phyloP scores from a whole-genome alignment of 1,140 invertebrate species.

The Cyclargus thomasi region DNA sequence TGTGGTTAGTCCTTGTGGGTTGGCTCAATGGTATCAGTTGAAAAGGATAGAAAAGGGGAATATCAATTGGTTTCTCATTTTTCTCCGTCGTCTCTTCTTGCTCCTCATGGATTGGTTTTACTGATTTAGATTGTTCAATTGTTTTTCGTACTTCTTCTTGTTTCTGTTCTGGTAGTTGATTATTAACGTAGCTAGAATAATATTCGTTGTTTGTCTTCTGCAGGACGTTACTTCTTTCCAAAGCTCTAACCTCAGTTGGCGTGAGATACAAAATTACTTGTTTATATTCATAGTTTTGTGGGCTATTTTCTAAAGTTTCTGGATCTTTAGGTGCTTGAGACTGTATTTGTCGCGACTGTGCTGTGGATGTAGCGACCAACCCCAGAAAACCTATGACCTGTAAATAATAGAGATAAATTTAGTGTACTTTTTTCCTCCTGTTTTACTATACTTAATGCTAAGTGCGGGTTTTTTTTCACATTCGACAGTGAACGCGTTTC shows the following conservation, averaged over 20 bases:
- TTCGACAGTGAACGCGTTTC: too few relatives aligned
- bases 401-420: neutral
- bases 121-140: neutral
- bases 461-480: too few relatives aligned
- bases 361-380: neutral
- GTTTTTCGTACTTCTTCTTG: conserved; percentile 3
- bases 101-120: conserved; percentile 13
- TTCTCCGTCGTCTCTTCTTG: conserved; percentile 7
- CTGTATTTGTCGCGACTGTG: neutral
- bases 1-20: neutral
- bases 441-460: too few relatives aligned
- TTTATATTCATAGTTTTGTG: conserved; percentile 31
- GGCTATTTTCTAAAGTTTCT: neutral
- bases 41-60: neutral
- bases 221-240: conserved; percentile 21
- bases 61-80: neutral
- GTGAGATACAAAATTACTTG: conserved; percentile 53
- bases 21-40: neutral
- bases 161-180: conserved; percentile 3
- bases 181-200: neutral
- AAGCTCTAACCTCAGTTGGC: conserved; percentile 45
- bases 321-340: neutral
- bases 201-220: conserved; percentile 15
- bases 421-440: neutral
- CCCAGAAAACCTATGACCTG: neutral